Percentiles rank a stretch among this genome's conserved stretches.
These are phyloP conservation scores for Leptodactylus fuscus DNA, from an alignment of 2,113 vertebrate species.

Conservation along the genomic window DNA sequence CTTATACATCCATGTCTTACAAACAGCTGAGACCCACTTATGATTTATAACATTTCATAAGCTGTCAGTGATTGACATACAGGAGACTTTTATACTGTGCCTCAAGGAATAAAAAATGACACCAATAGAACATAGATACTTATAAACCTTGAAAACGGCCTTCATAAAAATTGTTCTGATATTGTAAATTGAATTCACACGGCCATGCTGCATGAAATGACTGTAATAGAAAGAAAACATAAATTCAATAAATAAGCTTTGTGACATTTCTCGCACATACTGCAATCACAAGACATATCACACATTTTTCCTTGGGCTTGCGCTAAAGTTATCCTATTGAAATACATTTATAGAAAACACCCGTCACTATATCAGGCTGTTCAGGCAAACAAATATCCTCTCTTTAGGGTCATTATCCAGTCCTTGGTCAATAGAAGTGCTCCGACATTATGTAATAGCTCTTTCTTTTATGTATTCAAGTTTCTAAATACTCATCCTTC, in stretches of 20 bases:
- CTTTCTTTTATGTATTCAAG: neutral
- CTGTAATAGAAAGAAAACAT: neutral
- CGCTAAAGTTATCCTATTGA: constrained; percentile 7
- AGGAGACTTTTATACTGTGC: neutral
- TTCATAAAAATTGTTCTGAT: neutral
- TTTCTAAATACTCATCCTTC: neutral
- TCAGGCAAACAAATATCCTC: constrained; percentile 2
- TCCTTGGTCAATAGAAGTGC: neutral
- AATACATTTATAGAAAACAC: constrained; percentile 10
- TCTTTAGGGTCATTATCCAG: neutral
- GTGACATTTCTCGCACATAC: constrained; percentile 34
- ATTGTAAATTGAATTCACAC: constrained; percentile 24
- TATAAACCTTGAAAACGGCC: constrained; percentile 2
- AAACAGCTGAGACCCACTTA: neutral
- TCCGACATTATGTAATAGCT: neutral
- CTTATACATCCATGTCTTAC: neutral
- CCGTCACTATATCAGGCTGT: neutral
- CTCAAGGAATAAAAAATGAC: neutral
- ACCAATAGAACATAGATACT: neutral
- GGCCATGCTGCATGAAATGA: neutral
- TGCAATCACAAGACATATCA: constrained; percentile 49
- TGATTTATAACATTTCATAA: neutral
- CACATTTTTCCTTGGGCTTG: neutral
- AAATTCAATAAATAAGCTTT: constrained; percentile 39
- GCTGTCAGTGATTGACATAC: neutral